Evolutionary conservation across 2,113 vertebrate species (phyloP), one percentile per base, ranked within the genome.

Genomic region (Crocuta crocuta): DNA sequence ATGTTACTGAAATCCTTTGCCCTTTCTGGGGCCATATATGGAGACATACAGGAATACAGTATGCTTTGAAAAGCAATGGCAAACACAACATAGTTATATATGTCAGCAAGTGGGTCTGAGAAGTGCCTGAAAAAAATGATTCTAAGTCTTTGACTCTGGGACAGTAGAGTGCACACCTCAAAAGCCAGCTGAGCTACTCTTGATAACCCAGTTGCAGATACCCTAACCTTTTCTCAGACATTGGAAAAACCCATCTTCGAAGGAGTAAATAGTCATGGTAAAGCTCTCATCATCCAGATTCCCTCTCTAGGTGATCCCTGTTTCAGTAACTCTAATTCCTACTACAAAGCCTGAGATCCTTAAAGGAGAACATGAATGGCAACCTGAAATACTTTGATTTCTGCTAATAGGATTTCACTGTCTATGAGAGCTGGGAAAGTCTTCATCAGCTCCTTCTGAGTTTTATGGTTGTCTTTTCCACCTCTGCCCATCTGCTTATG

Each of bases 331-430:
- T 83, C 21, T 26, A 65, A 6, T 81, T 84, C 74, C 80, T n/a
- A 39, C 24, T 65, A 2, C n/a, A 17, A 35, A 80, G 28, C 58
- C 58, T 58, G 28, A 68, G 45, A 73, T 16, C 17, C 17, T 78
- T 43, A 45, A 43, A 17, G 65, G 12, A 92, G 91, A 45, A 17
- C 0, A 24, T 33, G n/a, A 71, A 5, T n/a, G 79, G 19, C 58
- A 91, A 91, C 9, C 74, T 78, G n/a, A 58, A 86, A 87, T 55
- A 26, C 66, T 70, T 92, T 87, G 63, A n/a, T 92, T 83, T 79
- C 68, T 45, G 31, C 6, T 55, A 53, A 17, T 1, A 33, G 1
- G 7, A 84, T 86, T 90, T 96, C 26, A 7, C 9, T 94, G 35
- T 76, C 19, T 31, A 21, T 1, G 17, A 78, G 80, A 82, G 58